Conservation (phyloP, 2,888 invertebrate species). For the Leptinotarsa haldemani region DNA sequence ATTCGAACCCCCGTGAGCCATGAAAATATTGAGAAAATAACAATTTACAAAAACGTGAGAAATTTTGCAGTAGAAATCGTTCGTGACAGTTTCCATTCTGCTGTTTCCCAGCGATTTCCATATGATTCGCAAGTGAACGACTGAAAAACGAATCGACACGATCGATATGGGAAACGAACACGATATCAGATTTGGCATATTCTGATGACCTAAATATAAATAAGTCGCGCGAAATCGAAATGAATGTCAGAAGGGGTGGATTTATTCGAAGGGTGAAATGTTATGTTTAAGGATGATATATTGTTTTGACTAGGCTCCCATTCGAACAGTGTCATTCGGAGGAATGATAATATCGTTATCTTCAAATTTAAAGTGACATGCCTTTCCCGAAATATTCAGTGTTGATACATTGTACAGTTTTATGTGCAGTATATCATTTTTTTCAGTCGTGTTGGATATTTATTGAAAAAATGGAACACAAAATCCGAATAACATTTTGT, state of each 20-base stretch:
- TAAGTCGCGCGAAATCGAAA: neutral
- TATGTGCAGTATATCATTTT: too few species aligned
- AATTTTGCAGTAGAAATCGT: constrained; percentile 1
- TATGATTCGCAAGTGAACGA: constrained; percentile 6
- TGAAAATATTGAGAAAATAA: constrained; percentile 1
- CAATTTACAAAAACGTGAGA: constrained; percentile 1
- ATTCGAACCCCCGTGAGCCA: neutral
- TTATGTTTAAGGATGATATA: neutral
- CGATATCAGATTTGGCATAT: constrained; percentile 11
- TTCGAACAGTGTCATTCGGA: too few species aligned
- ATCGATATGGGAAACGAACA: neutral
- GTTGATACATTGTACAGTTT: too few species aligned
- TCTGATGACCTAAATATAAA: constrained; percentile 15
- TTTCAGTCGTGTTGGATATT: too few species aligned
- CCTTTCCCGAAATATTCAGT: too few species aligned
- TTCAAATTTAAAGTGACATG: too few species aligned
- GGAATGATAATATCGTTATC: too few species aligned
- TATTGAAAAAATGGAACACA: too few species aligned
- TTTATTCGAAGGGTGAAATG: neutral
- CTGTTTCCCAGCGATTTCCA: constrained; percentile 12
- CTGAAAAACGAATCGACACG: neutral
- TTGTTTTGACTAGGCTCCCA: neutral
- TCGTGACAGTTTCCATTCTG: constrained; percentile 14
- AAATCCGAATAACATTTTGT: too few species aligned
- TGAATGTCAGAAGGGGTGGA: neutral